Conservation (phyloP, 92 coral and sea anemone genomes). For the Porites lobata region DNA sequence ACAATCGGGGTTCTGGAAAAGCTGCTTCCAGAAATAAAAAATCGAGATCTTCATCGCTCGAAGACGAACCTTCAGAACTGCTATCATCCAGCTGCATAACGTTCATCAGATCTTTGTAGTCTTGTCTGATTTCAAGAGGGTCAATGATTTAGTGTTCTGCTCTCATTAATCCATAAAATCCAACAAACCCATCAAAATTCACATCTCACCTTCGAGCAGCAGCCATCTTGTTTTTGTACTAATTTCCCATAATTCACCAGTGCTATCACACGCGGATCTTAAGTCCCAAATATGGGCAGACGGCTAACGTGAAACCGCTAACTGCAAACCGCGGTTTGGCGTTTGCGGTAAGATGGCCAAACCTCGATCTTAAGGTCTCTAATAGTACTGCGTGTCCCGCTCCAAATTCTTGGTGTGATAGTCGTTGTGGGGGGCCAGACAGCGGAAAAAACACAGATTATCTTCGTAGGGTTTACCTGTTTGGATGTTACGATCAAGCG, state of each 20-base stretch:
- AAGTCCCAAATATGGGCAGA: too few relatives aligned
- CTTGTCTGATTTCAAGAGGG: constrained; percentile 47
- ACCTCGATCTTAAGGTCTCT: too few relatives aligned
- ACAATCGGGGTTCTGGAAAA: constrained; percentile 52
- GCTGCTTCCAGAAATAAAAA: constrained; percentile 42
- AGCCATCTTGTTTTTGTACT: constrained; percentile 25
- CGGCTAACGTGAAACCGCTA: too few relatives aligned
- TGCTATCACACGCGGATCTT: constrained; percentile 4
- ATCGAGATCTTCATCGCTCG: constrained; percentile 51
- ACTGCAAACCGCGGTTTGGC: too few relatives aligned
- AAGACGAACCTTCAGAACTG: constrained; percentile 44
- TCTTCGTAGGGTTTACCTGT: too few relatives aligned
- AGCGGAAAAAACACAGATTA: too few relatives aligned
- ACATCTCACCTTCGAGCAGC: constrained; percentile 29
- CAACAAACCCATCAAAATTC: not conserved
- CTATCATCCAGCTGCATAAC: constrained; percentile 36
- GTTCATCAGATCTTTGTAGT: constrained; percentile 37
- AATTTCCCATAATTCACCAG: constrained; percentile 25
- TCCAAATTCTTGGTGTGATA: too few relatives aligned
- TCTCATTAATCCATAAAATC: constrained; percentile 16
- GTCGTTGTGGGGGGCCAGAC: too few relatives aligned
- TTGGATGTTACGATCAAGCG: too few relatives aligned
- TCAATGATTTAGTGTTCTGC: constrained; percentile 22
- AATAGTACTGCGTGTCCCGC: too few relatives aligned
- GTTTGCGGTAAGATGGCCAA: too few relatives aligned